Conservation (phyloP, 1,140 invertebrate genomes). For the Oncopodura yosiiana region DNA sequence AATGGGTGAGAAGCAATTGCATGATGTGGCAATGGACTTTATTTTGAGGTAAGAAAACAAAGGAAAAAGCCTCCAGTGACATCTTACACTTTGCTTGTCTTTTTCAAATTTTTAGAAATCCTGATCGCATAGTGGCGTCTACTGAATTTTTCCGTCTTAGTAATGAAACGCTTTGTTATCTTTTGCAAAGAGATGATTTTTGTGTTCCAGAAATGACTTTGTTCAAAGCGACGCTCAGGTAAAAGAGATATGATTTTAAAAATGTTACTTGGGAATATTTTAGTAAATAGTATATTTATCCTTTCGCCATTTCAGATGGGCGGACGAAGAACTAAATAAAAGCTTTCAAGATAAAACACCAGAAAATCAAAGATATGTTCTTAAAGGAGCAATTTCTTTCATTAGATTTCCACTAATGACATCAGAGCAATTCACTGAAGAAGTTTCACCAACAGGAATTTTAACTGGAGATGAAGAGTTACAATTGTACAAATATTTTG, state of each 20-base stretch:
- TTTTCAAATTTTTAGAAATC: neutral
- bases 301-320: slow-evolving; percentile 65
- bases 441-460: slow-evolving; percentile 63
- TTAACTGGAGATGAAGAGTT: slow-evolving; percentile 59
- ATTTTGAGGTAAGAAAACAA: neutral
- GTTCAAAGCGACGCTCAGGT: slow-evolving; percentile 53
- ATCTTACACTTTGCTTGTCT: neutral
- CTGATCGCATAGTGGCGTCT: slow-evolving; percentile 47
- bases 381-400: slow-evolving; percentile 58
- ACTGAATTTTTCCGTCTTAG: slow-evolving; percentile 82
- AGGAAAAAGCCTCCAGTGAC: neutral
- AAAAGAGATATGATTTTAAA: slow-evolving; percentile 8
- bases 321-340: slow-evolving; percentile 63
- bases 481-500: neutral
- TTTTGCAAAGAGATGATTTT: slow-evolving; percentile 70
- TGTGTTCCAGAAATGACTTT: slow-evolving; percentile 69
- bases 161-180: slow-evolving; percentile 64
- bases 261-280: neutral
- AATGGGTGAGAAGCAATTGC: slow-evolving; percentile 78
- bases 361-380: slow-evolving; percentile 58
- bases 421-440: slow-evolving; percentile 73
- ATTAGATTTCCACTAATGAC: slow-evolving; percentile 79
- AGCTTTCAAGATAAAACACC: slow-evolving; percentile 53
- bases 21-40: neutral
- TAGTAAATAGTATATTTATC: neutral